These are phyloP conservation scores for Temnothorax nylanderi DNA, from an alignment of 1,140 invertebrate species.

Conservation along the genomic window DNA sequence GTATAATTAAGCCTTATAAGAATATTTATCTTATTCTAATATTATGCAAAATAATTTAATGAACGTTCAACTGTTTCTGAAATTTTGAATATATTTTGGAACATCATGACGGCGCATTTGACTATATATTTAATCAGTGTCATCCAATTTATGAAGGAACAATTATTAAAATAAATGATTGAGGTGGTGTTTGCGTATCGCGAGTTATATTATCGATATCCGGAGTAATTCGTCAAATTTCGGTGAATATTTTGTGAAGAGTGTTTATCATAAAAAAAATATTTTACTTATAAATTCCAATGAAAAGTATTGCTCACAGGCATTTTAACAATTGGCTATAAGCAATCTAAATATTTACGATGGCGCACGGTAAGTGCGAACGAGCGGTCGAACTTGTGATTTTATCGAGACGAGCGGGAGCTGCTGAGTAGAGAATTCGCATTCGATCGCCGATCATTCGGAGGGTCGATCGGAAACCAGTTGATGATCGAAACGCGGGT, in stretches of 20 bases:
- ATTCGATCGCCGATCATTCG: conserved; percentile 14
- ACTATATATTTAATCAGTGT: neutral
- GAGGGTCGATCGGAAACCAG: conserved; percentile 35
- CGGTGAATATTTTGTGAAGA: neutral
- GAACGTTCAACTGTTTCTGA: neutral
- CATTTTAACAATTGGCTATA: neutral
- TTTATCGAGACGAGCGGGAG: conserved; percentile 13
- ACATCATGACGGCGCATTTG: neutral
- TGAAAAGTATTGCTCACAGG: neutral
- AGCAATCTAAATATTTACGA: neutral
- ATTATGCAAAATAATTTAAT: conserved; percentile 11
- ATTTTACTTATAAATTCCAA: neutral
- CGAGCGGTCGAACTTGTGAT: neutral
- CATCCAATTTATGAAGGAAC: neutral
- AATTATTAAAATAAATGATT: neutral
- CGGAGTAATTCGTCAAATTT: conserved; percentile 2
- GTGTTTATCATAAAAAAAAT: neutral
- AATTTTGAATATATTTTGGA: neutral
- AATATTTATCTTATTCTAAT: neutral
- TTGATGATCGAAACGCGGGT: conserved; percentile 19
- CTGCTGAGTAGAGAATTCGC: conserved; percentile 7
- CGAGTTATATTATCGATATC: neutral
- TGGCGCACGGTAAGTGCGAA: neutral
- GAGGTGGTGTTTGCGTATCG: neutral
- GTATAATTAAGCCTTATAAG: neutral